These are phyloP conservation scores for Dasyurus viverrinus DNA, from an alignment of 2,113 vertebrate species.

Conservation along the genomic window DNA sequence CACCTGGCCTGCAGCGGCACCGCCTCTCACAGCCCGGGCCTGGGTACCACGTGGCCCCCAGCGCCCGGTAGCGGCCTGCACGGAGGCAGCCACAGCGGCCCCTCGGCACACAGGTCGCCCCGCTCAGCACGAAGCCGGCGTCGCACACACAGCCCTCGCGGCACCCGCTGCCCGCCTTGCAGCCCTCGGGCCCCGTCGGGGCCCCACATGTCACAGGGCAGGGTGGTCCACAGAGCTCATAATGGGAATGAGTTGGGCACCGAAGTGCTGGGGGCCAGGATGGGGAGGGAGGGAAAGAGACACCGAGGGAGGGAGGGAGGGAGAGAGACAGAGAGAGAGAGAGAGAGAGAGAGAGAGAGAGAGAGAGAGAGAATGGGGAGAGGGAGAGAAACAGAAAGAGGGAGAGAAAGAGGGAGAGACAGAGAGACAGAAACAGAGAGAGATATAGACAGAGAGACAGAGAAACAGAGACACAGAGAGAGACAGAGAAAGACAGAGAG, in stretches of 20 bases:
- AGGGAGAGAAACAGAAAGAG: not conserved
- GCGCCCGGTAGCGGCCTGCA: slow-evolving; percentile 4
- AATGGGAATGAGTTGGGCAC: slow-evolving; percentile 37
- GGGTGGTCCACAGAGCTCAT: slow-evolving; percentile 32
- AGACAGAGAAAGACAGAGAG: not conserved
- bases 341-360: not conserved
- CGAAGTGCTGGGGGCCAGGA: not conserved
- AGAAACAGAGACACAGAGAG: not conserved
- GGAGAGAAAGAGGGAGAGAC: not conserved
- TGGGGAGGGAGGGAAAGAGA: not conserved
- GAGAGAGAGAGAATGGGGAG: too few relatives aligned
- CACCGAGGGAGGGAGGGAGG: not conserved
- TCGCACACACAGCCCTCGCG: slow-evolving; percentile 48
- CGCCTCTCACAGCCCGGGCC: not conserved
- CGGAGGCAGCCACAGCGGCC: slow-evolving; percentile 39
- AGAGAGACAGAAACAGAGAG: not conserved
- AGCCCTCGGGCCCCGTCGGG: not conserved
- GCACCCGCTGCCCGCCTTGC: not conserved
- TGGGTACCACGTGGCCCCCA: slow-evolving; percentile 7
- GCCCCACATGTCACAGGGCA: slow-evolving; percentile 32
- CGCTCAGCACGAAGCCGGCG: slow-evolving; percentile 45
- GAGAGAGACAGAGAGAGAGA: not conserved
- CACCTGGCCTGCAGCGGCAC: not conserved
- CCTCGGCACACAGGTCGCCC: slow-evolving; percentile 6
- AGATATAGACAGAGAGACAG: not conserved